A percentile compares a stretch with the other conserved stretches of the same genome.
Evolutionary conservation across 2,797 vertebrate species (phyloP).

Genomic region (Megaceryle alcyon): DNA sequence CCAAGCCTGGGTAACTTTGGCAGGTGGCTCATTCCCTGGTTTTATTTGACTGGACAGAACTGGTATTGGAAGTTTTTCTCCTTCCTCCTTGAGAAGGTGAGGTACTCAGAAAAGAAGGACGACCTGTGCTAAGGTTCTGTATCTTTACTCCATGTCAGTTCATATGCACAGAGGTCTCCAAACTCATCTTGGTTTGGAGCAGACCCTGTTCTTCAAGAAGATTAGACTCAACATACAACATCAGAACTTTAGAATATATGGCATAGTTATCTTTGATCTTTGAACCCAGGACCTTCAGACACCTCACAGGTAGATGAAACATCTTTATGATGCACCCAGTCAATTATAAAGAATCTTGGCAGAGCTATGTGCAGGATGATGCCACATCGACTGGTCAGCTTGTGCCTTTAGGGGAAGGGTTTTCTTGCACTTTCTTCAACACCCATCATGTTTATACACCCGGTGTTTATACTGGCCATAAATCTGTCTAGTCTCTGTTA

Average conservation of each 20-base stretch:
- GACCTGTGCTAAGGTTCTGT: neutral
- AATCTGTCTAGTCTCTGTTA: neutral
- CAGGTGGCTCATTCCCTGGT: neutral
- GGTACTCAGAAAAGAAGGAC: neutral
- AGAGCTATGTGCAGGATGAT: neutral
- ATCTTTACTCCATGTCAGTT: neutral
- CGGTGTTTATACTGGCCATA: neutral
- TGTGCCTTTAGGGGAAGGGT: constrained; percentile 2
- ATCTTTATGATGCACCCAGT: neutral
- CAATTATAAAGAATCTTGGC: neutral
- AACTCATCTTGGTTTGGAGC: neutral
- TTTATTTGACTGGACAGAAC: neutral
- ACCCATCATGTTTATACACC: neutral
- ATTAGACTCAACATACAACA: neutral
- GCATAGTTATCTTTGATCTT: neutral
- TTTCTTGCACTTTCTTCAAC: constrained; percentile 30
- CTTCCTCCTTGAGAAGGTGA: neutral
- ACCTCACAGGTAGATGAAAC: neutral
- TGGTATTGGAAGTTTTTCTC: neutral
- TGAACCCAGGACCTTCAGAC: neutral
- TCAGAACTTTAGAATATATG: neutral
- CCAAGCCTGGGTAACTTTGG: neutral
- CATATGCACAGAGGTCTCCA: neutral
- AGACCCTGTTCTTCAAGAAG: neutral
- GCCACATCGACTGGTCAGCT: neutral